These are phyloP conservation scores for Nesogale talazaci DNA, from an alignment of 2,113 vertebrate species.

Conservation along the genomic window DNA sequence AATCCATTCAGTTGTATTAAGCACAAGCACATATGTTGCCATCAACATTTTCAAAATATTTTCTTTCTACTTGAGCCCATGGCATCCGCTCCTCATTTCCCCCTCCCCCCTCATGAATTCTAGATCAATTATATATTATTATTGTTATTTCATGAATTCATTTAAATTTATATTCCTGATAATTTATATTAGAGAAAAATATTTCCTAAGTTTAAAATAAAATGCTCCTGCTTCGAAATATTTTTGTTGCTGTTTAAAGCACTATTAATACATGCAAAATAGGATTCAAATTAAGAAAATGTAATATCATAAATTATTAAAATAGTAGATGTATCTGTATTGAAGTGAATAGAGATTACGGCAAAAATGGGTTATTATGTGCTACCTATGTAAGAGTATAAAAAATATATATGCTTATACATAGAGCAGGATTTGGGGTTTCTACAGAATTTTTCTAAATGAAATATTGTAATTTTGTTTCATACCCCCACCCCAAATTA, in stretches of 20 bases:
- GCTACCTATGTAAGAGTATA: neutral
- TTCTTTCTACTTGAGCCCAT: no score
- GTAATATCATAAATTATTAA: neutral
- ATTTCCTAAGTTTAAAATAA: neutral
- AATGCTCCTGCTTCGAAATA: neutral
- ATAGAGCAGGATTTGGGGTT: neutral
- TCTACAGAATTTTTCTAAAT: neutral
- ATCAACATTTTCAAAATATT: no score
- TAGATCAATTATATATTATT: no score
- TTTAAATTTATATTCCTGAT: neutral
- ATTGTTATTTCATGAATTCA: neutral
- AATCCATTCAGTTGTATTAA: no score
- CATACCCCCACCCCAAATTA: constrained; percentile 9
- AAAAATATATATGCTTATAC: neutral
- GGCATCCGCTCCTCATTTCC: no score
- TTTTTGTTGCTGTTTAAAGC: constrained; percentile 1
- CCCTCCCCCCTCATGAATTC: no score
- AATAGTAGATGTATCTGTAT: constrained; percentile 16
- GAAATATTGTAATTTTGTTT: neutral
- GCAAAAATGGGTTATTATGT: neutral
- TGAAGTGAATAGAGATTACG: constrained; percentile 23
- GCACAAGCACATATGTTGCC: no score
- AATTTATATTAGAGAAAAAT: neutral
- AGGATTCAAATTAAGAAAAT: constrained; percentile 16
- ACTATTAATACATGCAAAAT: neutral